Base-by-base conservation (phyloP, 2,888 invertebrate species). In the Lycophotia porphyrea region DNA sequence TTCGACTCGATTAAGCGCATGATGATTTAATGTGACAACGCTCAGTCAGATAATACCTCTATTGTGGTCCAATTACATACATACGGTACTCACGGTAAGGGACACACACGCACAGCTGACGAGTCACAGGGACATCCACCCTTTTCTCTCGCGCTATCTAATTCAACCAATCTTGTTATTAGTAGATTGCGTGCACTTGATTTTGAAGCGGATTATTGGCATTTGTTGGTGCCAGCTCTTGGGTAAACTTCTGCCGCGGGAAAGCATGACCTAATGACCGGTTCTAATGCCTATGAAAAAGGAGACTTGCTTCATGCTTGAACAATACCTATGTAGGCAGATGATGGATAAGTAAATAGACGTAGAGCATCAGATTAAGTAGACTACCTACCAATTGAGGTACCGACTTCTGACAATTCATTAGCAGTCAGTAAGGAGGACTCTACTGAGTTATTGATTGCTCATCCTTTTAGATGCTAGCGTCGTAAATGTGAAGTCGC, bases 41-140 rank as follows among this genome's bases (percentile, higher is more conserved):
- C 89, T 92, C 90, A 90, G 91, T 90, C 91, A 92, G 93, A 94
- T 94, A 93, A 94, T 91, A 89, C 90, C 86, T 77, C 90, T 86
- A 92, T 93, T 94, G 93, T 93, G 87, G 88, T 82, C 88, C 94
- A 94, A 95, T 94, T 94, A 93, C 92, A 90, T 89, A 91, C 88
- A 77, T 82, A 60, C 85, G 77, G 87, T 88, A 85, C 82, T 84
- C 78, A 84, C 58, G 70, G 75, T 83, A 85, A 85, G 90, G 92
- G 90, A 87, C 85, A n/a, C n/a, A n/a, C n/a, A n/a, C n/a, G n/a
- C 90, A 90, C 95, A 95, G 94, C 95, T 95, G 95, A 93, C 93
- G 89, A 71, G 84, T 90, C 89, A 18, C 88, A 89, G 74, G 52
- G 82, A 81, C 87, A 55, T 70, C 66, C 79, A 86, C 88, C 88